Evolutionary conservation across 2,797 vertebrate genomes (phyloP), one percentile per base, ranked within the genome.

Genomic region (Sebastes variabilis): DNA sequence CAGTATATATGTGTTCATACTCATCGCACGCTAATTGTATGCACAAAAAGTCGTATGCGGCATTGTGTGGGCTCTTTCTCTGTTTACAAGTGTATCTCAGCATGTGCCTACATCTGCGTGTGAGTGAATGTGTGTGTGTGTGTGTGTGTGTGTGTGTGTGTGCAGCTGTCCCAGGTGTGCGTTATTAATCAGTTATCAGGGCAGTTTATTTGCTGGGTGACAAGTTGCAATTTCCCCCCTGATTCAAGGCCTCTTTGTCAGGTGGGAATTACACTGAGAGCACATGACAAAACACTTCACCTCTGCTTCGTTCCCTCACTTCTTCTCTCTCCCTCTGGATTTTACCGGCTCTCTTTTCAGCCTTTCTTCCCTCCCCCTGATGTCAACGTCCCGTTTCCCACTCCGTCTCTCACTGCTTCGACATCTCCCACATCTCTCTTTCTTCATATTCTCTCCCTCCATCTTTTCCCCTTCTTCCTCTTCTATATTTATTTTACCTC

Each of bases 271-370:
- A 99, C 94, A 95, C 96, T 95, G 94, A 96, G 96, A 95, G 93
- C 96, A 97, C 96, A 97, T 98, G 98, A 99, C 97, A 99, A 98
- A 99, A 99, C 98, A 99, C 97, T 98, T 98, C 97, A 97, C 96
- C 96, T 94, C 89, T 81, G 84, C 92, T 87, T 88, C 92, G 73
- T 90, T 94, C 94, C 86, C 92, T 94, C 93, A 89, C 83, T 85
- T 74, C 75, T 85, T 77, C 86, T 71, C 86, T 77, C 72, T 80
- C 80, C 54, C 49, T 77, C 70, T 72, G 55, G 46, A 82, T 71
- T 66, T 66, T 66, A 34, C 81, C 64, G 75, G 8, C 62, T 94
- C 92, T 94, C 93, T 46, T 34, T 66, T 30, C 46, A 32, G 18
- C 60, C 69, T 6, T 62, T 32, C 62, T 34, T 69, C 13, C 32